Percentiles rank a stretch among this genome's conserved stretches.
phyloP scores from a whole-genome alignment of 2,888 invertebrate species.

The Calameuta filiformis region DNA sequence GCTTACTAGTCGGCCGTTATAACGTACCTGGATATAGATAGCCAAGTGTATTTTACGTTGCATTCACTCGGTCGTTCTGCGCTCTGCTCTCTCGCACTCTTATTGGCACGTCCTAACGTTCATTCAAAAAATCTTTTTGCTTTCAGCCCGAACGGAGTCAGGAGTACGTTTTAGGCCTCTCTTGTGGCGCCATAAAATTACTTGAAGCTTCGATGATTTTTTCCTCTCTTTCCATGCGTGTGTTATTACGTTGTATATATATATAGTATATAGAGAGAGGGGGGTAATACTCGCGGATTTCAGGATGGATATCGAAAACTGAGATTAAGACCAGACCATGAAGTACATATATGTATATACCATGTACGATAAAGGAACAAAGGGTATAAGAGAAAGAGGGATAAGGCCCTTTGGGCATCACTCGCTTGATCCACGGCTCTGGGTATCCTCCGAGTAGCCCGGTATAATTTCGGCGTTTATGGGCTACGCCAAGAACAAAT shows the following conservation, averaged over 20 bases:
- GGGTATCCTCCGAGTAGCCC: slow-evolving; percentile 45
- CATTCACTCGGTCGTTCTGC: no score
- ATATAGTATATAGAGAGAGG: no score
- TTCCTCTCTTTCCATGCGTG: neutral
- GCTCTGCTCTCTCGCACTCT: neutral
- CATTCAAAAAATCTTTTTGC: neutral
- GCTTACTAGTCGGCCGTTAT: neutral
- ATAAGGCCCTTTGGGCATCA: neutral
- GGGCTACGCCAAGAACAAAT: slow-evolving; percentile 62
- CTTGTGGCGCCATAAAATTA: neutral
- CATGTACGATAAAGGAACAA: neutral
- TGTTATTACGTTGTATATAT: neutral
- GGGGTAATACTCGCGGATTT: neutral
- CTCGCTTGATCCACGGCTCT: neutral
- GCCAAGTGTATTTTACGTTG: neutral
- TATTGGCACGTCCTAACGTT: neutral
- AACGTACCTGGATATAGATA: neutral
- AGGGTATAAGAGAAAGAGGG: neutral
- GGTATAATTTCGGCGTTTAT: slow-evolving; percentile 65
- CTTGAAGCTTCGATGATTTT: neutral
- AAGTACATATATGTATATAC: neutral
- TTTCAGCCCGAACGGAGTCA: neutral
- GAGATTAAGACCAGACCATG: neutral
- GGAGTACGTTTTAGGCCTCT: neutral
- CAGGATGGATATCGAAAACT: neutral